Evolutionary conservation across 2,113 vertebrate genomes (phyloP), one percentile per base, ranked within the genome.

Genomic region (Etia nguti): DNA sequence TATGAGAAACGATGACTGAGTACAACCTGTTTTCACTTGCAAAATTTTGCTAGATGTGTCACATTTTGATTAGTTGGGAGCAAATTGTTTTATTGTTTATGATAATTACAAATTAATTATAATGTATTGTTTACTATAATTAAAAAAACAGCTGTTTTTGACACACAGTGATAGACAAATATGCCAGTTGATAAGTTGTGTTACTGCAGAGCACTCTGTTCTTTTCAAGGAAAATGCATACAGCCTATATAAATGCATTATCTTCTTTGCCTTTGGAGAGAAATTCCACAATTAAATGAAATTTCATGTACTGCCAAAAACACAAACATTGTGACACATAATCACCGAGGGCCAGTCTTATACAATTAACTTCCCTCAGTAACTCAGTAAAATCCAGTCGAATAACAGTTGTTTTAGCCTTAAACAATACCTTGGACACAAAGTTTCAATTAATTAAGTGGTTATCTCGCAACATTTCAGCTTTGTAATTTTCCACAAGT

Each of bases 291-390:
- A 85, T 34, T 89, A 80, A 88, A 88, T 65, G 29, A 82, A 84
- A 85, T 50, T 60, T 81, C 82, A 89, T 36, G 4, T 48, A 38
- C 80, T 62, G 75, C 84, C 87, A 84, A 82, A 68, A 77, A 24
- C 20, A 36, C 70, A 82, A 85, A 90, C 82, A 68, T 10, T 81
- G 77, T 87, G 89, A 90, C 90, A 86, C 87, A 89, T 62, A 86
- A 92, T 91, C 65, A 83, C 83, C 5, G 38, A 57, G 70, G 52
- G 57, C 43, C 56, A 89, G 85, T 50, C 18, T 52, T 52, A 77
- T 5, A 77, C 46, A 52, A 52, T 85, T 48, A 92, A 43, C 75
- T 5, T 86, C 88, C 81, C 46, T 86, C 86, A 70, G 84, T 79
- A 68, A 75, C 62, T 36, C 26, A 68, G 20, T 68, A 68, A 68